Conservation (phyloP, 1,140 invertebrate species). For the Acromyrmex charruanus region DNA sequence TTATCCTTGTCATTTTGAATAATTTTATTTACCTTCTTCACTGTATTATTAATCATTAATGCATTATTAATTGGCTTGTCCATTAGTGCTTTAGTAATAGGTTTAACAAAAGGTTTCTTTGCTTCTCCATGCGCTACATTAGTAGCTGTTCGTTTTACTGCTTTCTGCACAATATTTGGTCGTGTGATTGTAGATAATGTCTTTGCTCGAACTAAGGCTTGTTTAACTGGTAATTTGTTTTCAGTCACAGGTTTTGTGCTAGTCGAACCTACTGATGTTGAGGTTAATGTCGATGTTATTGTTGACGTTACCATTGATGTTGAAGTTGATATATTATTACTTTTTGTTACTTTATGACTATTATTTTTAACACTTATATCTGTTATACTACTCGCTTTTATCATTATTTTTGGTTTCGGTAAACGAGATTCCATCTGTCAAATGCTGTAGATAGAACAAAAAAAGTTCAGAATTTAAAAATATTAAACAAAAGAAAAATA, state of each 20-base stretch:
- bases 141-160: constrained; percentile 78
- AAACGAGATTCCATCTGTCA: constrained; percentile 82
- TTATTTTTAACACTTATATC: constrained; percentile 18
- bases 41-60: constrained; percentile 41
- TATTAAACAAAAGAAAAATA: background rate
- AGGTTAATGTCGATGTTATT: constrained; percentile 33
- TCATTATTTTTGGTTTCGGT: constrained; percentile 75
- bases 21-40: constrained; percentile 36
- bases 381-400: background rate
- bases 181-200: constrained; percentile 74
- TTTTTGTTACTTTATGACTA: constrained; percentile 12
- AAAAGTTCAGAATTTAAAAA: background rate
- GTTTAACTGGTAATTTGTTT: constrained; percentile 76
- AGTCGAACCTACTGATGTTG: background rate
- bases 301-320: background rate
- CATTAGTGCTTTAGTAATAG: constrained; percentile 53
- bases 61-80: constrained; percentile 1
- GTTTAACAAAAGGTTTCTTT: constrained; percentile 76
- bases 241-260: constrained; percentile 74
- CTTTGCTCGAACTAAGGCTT: constrained; percentile 70
- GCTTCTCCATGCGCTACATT: constrained; percentile 58
- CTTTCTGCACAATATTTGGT: constrained; percentile 54
- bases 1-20: constrained; percentile 55
- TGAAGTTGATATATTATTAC: background rate
- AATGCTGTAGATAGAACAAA: background rate